Conservation (phyloP, 2,797 vertebrate genomes). For the Chelonia mydas region DNA sequence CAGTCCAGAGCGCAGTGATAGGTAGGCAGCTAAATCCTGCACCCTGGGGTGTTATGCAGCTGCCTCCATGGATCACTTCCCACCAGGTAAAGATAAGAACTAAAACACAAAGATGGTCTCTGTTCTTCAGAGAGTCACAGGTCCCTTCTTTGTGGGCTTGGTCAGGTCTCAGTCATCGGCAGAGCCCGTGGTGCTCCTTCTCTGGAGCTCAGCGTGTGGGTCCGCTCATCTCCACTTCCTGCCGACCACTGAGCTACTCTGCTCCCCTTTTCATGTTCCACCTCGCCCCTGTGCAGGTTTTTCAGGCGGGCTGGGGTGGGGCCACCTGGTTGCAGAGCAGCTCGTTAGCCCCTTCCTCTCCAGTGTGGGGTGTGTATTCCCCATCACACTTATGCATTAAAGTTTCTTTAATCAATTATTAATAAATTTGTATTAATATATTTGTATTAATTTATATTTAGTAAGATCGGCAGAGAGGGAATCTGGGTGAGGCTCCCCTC, state of each 20-base stretch:
- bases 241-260: no score
- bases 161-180: no score
- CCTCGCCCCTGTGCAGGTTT: no score
- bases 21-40: not conserved
- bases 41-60: not conserved
- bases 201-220: no score
- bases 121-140: not conserved
- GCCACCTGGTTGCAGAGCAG: no score
- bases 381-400: not conserved
- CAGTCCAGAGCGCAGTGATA: not conserved
- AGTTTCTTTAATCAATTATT: not conserved
- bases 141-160: no score
- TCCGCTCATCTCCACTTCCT: no score
- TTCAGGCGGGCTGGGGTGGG: no score
- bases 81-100: not conserved
- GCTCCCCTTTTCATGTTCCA: no score
- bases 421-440: not conserved
- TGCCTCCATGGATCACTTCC: not conserved
- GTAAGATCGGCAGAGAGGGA: not conserved
- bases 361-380: no score
- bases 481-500: not conserved
- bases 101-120: not conserved
- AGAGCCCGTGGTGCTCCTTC: no score
- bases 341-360: no score
- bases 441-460: not conserved